These are phyloP conservation scores for Apodemia mormo DNA, from an alignment of 2,888 invertebrate genomes.

Conservation along the genomic window DNA sequence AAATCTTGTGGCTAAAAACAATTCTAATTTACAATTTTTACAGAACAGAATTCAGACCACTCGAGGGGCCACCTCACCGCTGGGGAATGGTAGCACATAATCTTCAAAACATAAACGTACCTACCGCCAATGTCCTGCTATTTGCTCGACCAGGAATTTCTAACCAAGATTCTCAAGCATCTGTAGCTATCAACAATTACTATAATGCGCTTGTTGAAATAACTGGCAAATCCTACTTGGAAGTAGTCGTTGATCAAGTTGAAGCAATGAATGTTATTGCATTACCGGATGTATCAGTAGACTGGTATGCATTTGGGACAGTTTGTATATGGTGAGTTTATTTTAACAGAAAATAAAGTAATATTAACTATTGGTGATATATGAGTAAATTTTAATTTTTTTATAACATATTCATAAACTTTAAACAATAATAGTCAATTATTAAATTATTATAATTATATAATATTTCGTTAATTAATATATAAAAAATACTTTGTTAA, in stretches of 20 bases:
- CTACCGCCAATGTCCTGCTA: slow-evolving; percentile 50
- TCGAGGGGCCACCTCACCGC: slow-evolving; percentile 53
- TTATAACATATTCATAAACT: no score
- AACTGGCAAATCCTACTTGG: slow-evolving; percentile 56
- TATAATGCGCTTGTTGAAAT: slow-evolving; percentile 55
- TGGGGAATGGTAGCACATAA: slow-evolving; percentile 70
- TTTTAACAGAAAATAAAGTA: no score
- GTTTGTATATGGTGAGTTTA: slow-evolving; percentile 69
- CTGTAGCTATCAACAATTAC: slow-evolving; percentile 55
- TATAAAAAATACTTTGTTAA: no score
- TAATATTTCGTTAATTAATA: no score
- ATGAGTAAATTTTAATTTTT: no score
- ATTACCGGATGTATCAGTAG: slow-evolving; percentile 58
- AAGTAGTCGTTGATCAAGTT: slow-evolving; percentile 56
- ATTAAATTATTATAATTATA: no score
- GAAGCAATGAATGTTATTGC: slow-evolving; percentile 57
- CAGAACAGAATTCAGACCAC: slow-evolving; percentile 46
- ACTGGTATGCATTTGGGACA: slow-evolving; percentile 64
- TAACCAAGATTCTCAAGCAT: slow-evolving; percentile 52
- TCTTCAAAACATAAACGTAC: slow-evolving; percentile 51
- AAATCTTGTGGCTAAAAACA: no score
- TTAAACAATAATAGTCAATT: no score
- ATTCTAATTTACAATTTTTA: slow-evolving; percentile 29
- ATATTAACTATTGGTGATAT: no score
- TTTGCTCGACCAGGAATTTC: slow-evolving; percentile 49